These are phyloP conservation scores for Lasioglossum oenotherae DNA, from an alignment of 2,888 invertebrate genomes.

Conservation along the genomic window DNA sequence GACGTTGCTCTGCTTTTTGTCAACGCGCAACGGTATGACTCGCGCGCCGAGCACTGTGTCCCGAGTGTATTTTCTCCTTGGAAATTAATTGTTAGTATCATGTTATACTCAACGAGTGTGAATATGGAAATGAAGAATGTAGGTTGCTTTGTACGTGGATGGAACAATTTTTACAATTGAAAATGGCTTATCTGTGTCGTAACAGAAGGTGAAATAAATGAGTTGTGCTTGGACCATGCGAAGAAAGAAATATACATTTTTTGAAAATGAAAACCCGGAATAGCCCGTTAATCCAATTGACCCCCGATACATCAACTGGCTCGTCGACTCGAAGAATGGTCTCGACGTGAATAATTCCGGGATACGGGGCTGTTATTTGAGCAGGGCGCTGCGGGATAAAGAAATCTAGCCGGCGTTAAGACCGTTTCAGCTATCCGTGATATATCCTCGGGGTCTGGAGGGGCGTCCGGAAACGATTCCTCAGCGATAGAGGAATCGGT, in stretches of 20 bases:
- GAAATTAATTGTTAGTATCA: not conserved
- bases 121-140: not conserved
- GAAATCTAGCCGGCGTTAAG: not conserved
- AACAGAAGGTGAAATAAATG: not conserved
- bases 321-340: not conserved
- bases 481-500: slow-evolving; percentile 49
- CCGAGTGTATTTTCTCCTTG: not conserved
- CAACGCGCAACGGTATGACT: not conserved
- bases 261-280: not conserved
- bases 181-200: not conserved
- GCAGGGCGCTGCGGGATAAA: not conserved
- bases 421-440: slow-evolving; percentile 12
- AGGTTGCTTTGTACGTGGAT: not conserved
- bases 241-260: not conserved
- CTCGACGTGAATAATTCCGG: not conserved
- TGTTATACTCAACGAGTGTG: not conserved
- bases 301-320: not conserved
- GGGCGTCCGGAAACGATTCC: slow-evolving; percentile 35
- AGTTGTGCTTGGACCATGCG: too few species aligned
- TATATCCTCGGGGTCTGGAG: not conserved
- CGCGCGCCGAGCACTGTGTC: not conserved
- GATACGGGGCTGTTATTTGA: not conserved
- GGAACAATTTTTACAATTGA: not conserved
- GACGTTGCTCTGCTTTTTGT: not conserved
- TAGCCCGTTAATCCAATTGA: not conserved